phyloP scores from a whole-genome alignment of 2,113 vertebrate genomes.

The Myxocyprinus asiaticus region DNA sequence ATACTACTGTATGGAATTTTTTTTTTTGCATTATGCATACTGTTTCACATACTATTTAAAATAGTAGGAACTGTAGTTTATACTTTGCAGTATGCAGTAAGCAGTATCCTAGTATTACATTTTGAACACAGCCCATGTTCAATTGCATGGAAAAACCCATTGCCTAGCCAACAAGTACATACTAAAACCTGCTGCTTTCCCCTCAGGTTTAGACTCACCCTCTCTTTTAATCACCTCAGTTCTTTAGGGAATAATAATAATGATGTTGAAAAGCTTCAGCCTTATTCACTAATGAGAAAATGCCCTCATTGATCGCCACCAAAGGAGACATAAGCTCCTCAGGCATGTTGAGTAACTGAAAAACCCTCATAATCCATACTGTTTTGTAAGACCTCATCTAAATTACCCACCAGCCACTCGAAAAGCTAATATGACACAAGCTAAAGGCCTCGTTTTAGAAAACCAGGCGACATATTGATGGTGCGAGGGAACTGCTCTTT shows the following conservation, averaged over 20 bases:
- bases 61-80: too few species aligned
- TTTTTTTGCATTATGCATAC: too few species aligned
- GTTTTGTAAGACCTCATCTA: not conserved
- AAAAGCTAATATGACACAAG: not conserved
- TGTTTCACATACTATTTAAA: too few species aligned
- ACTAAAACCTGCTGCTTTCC: constrained; percentile 11
- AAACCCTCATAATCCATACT: not conserved
- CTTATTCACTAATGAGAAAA: constrained; percentile 36
- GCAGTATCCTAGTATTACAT: too few species aligned
- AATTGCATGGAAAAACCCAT: too few species aligned
- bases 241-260: constrained; percentile 23
- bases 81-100: too few species aligned
- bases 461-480: not conserved
- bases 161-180: not conserved
- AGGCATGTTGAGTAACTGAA: not conserved
- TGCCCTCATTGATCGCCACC: constrained; percentile 20
- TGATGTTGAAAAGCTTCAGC: constrained; percentile 11
- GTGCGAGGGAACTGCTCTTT: too few species aligned
- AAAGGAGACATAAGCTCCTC: constrained; percentile 26
- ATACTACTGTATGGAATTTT: too few species aligned
- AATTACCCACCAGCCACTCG: too few species aligned
- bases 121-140: too few species aligned
- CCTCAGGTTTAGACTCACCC: constrained; percentile 15
- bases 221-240: constrained; percentile 14
- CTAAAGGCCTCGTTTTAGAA: not conserved